Evolutionary conservation across 1,140 invertebrate species (phyloP).

Genomic region (Popillia japonica): DNA sequence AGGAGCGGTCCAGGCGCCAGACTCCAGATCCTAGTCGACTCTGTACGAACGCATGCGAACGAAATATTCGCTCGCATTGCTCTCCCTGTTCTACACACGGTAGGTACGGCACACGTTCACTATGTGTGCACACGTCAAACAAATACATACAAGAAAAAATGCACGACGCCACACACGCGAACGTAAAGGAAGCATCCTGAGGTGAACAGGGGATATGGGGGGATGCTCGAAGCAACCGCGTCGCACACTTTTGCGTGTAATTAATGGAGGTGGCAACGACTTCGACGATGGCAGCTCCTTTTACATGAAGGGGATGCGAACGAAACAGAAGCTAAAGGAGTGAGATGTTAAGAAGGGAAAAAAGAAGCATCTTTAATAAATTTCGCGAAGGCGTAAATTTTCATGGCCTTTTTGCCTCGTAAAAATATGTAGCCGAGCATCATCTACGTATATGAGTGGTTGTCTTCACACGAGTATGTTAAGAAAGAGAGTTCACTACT

Average conservation of each 20-base stretch:
- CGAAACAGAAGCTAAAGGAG: not conserved
- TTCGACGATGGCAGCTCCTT: not conserved
- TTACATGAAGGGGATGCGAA: not conserved
- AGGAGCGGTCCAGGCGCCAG: conserved; percentile 47
- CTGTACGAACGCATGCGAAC: conserved; percentile 41
- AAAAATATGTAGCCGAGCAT: not conserved
- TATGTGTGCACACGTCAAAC: not conserved
- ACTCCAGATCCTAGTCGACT: conserved; percentile 45
- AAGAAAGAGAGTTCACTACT: too few species aligned
- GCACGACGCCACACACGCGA: not conserved
- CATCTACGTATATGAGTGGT: not conserved
- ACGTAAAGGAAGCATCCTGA: not conserved
- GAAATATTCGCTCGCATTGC: conserved; percentile 9
- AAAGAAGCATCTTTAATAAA: conserved; percentile 1
- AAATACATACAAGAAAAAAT: not conserved
- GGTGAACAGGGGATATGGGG: not conserved
- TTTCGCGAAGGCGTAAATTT: conserved; percentile 12
- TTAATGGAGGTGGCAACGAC: conserved; percentile 20
- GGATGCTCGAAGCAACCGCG: not conserved
- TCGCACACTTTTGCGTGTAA: not conserved
- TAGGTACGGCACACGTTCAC: not conserved
- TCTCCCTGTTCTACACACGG: not conserved
- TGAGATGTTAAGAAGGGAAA: not conserved
- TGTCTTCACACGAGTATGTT: too few species aligned
- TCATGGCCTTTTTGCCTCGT: not conserved